Evolutionary conservation across 2,113 vertebrate genomes (phyloP).

Genomic region (western clawed frog (Xenopus tropicalis)): UCB_Xtro_10.0 CM004446.2:90039001-90039500

Average conservation of each 20-base stretch:
- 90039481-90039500: conserved; percentile 11
- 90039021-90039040: too few species aligned
- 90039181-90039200: not conserved
- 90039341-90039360: not conserved
- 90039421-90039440: conserved; percentile 5
- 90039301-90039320: conserved; percentile 30
- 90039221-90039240: conserved; percentile 19
- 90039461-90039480: conserved; percentile 22
- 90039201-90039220: not conserved
- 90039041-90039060: too few species aligned
- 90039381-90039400: not conserved
- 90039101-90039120: not conserved
- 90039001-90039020: too few species aligned
- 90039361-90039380: conserved; percentile 33
- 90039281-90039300: conserved; percentile 39
- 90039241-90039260: conserved; percentile 21
- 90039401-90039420: conserved; percentile 12
- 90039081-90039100: conserved; percentile 5
- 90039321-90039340: conserved; percentile 25
- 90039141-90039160: too few species aligned
- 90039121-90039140: not conserved
- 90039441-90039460: conserved; percentile 30
- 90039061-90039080: not conserved
- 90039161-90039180: not conserved
- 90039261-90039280: not conserved